Evolutionary conservation across 2,113 vertebrate species (phyloP).

Genomic region (Potamarius usumacintae): DNA sequence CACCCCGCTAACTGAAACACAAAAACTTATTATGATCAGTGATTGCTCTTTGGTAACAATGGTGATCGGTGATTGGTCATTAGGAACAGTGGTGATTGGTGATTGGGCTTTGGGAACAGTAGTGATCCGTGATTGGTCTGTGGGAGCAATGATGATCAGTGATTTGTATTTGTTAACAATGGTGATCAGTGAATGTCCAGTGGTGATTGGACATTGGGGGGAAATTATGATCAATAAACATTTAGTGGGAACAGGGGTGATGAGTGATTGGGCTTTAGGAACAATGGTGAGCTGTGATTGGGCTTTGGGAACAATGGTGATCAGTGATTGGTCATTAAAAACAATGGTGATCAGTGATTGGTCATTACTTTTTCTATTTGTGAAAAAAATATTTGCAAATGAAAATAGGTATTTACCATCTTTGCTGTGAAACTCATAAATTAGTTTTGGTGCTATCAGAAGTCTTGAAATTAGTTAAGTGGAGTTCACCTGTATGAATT

Average conservation of each 20-base stretch:
- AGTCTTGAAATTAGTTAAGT: background rate
- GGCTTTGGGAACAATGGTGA: background rate
- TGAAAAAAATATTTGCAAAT: background rate
- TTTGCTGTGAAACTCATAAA: background rate
- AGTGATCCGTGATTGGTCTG: background rate
- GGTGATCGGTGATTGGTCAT: background rate
- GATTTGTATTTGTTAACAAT: background rate
- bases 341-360: background rate
- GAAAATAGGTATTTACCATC: background rate
- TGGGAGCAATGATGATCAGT: background rate
- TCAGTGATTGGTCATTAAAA: background rate
- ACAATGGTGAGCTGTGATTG: background rate
- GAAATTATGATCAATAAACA: no score
- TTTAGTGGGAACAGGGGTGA: no score
- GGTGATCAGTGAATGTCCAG: no score
- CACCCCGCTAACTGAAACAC: no score
- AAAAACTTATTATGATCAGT: background rate
- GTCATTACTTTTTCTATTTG: background rate
- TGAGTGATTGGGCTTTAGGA: no score
- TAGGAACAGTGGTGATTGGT: background rate
- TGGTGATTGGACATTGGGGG: no score
- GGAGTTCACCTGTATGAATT: background rate
- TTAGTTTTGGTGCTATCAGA: background rate
- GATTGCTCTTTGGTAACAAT: background rate
- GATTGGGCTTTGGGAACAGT: background rate